Percentiles rank a stretch among this genome's conserved stretches.
These are phyloP conservation scores for Pipra filicauda DNA, from an alignment of 2,113 vertebrate genomes.

Conservation along the genomic window DNA sequence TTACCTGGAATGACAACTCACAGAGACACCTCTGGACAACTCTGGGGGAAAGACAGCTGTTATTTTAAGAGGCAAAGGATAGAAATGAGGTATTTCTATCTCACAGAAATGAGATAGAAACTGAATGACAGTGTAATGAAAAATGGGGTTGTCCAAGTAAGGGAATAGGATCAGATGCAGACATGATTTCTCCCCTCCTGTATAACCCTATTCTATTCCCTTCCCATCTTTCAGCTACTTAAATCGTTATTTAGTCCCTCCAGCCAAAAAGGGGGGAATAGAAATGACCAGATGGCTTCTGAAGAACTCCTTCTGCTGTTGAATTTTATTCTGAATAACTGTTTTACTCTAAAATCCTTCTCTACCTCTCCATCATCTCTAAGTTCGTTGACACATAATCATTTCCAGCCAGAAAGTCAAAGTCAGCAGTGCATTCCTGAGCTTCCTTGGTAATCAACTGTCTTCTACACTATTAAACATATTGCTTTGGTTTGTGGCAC, in stretches of 20 bases:
- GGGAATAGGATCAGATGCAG: not conserved
- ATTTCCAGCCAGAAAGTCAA: not conserved
- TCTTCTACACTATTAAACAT: not conserved
- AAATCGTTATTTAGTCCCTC: not conserved
- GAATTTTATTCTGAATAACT: not conserved
- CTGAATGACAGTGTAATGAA: not conserved
- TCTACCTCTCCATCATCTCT: not conserved
- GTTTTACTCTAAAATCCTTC: not conserved
- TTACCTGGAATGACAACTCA: not conserved
- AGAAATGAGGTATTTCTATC: not conserved
- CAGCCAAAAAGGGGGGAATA: not conserved
- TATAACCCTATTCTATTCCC: not conserved
- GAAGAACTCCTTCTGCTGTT: not conserved
- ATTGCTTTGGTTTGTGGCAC: not conserved
- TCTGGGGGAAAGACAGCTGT: not conserved
- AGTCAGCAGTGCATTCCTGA: not conserved
- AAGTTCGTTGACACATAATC: not conserved
- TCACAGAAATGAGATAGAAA: not conserved
- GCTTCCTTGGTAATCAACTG: not conserved
- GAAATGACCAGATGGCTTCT: not conserved
- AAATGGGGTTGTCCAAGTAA: not conserved
- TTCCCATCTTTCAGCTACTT: not conserved
- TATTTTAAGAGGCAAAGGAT: not conserved
- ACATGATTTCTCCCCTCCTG: not conserved
- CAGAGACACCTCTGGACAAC: not conserved